Conservation (phyloP, 1,140 invertebrate genomes). For the Temnothorax nylanderi region DNA sequence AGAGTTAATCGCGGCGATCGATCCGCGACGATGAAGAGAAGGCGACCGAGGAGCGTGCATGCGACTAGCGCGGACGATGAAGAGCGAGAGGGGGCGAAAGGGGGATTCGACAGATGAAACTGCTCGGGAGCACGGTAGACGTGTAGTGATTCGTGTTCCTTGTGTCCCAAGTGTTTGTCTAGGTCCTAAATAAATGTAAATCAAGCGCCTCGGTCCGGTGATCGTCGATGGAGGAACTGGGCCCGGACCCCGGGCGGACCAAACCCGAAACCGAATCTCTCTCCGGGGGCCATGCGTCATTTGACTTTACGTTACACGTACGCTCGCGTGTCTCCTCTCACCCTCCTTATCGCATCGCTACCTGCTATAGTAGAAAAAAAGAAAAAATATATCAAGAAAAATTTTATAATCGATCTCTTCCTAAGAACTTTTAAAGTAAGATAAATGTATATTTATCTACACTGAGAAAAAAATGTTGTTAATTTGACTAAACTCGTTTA, state of each 20-base stretch:
- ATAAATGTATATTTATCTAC: no score
- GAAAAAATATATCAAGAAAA: not conserved
- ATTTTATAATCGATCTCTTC: no score
- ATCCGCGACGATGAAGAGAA: not conserved
- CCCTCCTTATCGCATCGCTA: constrained; percentile 47
- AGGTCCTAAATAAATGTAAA: constrained; percentile 80
- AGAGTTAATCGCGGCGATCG: constrained; percentile 8
- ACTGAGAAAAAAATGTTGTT: no score
- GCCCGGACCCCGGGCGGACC: constrained; percentile 2
- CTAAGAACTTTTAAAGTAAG: no score
- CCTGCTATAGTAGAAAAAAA: constrained; percentile 28
- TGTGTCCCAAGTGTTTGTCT: constrained; percentile 75
- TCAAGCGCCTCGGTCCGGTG: constrained; percentile 70
- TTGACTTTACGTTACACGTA: constrained; percentile 66
- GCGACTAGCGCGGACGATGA: not conserved
- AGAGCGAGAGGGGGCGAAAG: constrained; percentile 41
- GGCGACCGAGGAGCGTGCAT: not conserved
- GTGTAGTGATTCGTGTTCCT: constrained; percentile 76
- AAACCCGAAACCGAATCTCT: constrained; percentile 28
- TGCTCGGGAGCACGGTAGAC: constrained; percentile 70
- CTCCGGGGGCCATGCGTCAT: constrained; percentile 59
- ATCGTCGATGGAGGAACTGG: constrained; percentile 67
- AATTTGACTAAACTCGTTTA: no score
- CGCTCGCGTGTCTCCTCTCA: not conserved
- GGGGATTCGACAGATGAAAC: constrained; percentile 65